Conservation (phyloP, 2,113 vertebrate species). For the Mustelus asterias region DNA sequence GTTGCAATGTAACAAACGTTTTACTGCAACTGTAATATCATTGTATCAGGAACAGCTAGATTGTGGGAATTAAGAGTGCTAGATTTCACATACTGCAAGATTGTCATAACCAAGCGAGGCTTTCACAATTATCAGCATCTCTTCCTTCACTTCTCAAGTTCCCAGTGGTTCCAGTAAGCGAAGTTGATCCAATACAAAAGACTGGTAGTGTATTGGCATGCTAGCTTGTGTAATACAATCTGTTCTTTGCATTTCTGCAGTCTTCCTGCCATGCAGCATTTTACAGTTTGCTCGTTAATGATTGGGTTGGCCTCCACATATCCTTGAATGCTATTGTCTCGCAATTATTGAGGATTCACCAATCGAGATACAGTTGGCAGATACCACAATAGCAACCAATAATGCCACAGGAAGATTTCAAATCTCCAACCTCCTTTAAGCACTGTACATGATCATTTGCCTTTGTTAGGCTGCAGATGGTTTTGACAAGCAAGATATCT, state of each 20-base stretch:
- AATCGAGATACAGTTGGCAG: not conserved
- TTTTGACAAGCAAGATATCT: not conserved
- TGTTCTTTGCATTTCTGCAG: slow-evolving; percentile 6
- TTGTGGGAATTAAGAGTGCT: not conserved
- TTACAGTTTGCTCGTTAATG: not conserved
- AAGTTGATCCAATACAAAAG: too few relatives aligned
- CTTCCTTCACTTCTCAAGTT: not conserved
- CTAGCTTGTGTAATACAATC: not conserved
- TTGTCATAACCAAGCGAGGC: not conserved
- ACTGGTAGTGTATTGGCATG: not conserved
- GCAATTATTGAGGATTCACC: not conserved
- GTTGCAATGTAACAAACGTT: not conserved
- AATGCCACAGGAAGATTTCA: not conserved
- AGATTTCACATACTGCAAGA: not conserved
- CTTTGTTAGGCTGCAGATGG: slow-evolving; percentile 6
- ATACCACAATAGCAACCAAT: not conserved
- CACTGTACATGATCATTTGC: not conserved
- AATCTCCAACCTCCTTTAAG: not conserved
- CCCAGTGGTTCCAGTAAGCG: not conserved
- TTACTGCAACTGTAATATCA: not conserved
- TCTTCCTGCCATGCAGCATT: not conserved
- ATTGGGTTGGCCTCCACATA: not conserved
- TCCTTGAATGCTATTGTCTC: not conserved
- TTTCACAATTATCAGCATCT: not conserved
- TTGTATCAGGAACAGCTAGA: not conserved